These are phyloP conservation scores for Macrobrachium rosenbergii DNA, from an alignment of 1,140 invertebrate genomes.

Conservation along the genomic window DNA sequence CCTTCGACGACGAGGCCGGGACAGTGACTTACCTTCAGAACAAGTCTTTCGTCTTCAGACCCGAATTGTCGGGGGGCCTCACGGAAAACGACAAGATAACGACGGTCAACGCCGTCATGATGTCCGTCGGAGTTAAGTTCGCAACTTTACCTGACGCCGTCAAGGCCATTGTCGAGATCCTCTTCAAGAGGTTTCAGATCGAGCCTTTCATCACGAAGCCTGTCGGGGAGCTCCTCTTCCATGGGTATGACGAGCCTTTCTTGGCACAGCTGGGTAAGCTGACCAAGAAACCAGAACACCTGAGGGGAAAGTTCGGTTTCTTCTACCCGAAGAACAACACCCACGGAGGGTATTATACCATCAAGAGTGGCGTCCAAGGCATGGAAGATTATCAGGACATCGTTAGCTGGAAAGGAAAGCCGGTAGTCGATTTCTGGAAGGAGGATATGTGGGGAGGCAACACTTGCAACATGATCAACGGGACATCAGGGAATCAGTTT, in stretches of 20 bases:
- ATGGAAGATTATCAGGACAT: conserved; percentile 68
- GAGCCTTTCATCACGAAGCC: conserved; percentile 76
- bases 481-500: conserved; percentile 67
- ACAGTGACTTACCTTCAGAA: conserved; percentile 66
- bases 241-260: conserved; percentile 81
- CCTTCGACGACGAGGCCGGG: conserved; percentile 64
- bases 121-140: conserved; percentile 23
- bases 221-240: conserved; percentile 82
- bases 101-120: conserved; percentile 59
- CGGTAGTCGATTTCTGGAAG: conserved; percentile 50
- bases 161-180: conserved; percentile 27
- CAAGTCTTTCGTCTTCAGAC: conserved; percentile 58
- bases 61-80: conserved; percentile 50
- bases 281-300: conserved; percentile 73
- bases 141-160: neutral
- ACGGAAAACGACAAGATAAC: conserved; percentile 37
- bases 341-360: conserved; percentile 72
- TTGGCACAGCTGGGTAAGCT: conserved; percentile 69
- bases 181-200: conserved; percentile 37
- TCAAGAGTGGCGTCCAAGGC: conserved; percentile 71
- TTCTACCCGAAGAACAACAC: conserved; percentile 71
- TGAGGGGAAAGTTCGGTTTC: conserved; percentile 79
- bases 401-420: conserved; percentile 66
- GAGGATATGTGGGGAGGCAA: conserved; percentile 41
- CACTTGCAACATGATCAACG: conserved; percentile 66